Base-by-base conservation (phyloP, 2,888 invertebrate species). In the Papilio elwesi region DNA sequence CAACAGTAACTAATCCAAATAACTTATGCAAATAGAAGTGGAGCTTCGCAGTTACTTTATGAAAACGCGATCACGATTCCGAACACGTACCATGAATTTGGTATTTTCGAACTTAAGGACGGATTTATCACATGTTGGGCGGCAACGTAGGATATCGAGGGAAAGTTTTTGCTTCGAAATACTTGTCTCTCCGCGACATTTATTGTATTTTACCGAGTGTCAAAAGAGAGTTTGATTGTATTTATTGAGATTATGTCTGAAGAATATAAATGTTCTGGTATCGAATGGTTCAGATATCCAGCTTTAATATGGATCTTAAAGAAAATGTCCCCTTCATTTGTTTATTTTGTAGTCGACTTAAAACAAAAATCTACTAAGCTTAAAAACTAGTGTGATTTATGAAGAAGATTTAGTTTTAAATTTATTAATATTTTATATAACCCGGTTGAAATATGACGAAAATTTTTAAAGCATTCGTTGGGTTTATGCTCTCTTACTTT, bases 101-200 rank as follows among this genome's bases (percentile, higher is more conserved):
- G 71, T 72, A 68, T 67, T 68, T 72, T 72, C 71, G 53, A 72
- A 72, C 68, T 72, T 72, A 68, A 62, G 63, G 62, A 67, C 59
- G 71, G 67, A 72, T 72, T 72, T 72, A 72, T 72, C 71, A 72
- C 71, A 72, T 53, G 63, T 63, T 67, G 67, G 71, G 71, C 66
- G 66, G 69, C 49, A 67, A 71, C 59, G 51, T 52, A 10, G 52
- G 57, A 67, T 71, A 63, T 72, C 62, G 15, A 13, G 15, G 47
- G 63, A 68, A 72, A 72, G 52, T 63, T 72, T 72, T 47, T 55
- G 16, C 62, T 63, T 62, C 11, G 62, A 15, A 53, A 53, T 63
- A 72, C 62, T 67, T 67, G 26, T 53, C 62, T 66, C n/a, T 68
- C 47, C 62, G 15, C 26, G 53, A 68, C 63, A 49, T 68, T 72